Base-by-base conservation (phyloP, 2,113 vertebrate genomes). In the Rhinopithecus roxellana region DNA sequence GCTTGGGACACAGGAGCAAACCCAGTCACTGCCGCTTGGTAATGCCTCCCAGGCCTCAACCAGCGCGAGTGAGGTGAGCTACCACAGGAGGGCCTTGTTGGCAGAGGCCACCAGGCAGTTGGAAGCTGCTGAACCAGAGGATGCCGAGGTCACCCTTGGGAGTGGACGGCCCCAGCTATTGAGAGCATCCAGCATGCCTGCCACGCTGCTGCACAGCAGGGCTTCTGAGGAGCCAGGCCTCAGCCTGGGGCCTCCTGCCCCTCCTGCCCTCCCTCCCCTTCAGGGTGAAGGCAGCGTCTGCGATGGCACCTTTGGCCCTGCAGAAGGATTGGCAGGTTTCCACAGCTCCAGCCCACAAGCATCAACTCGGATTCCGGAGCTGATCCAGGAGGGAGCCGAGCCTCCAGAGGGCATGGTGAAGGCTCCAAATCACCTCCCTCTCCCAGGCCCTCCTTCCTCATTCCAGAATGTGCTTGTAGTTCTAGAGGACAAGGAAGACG, bases 131-230 rank as follows among this genome's bases (percentile, higher is more conserved):
- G 9, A 50, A 14, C 93, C 89, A 2, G 98, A 98, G 40, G 99
- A 98, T 0, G 30, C 64, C 0, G 98, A 98, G 88, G 88, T 94
- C 11, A 85, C 93, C 6, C 95, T 95, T 1, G 98, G 97, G 67
- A 98, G 98, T 59, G 98, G 97, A 6, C 99, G 99, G n/a, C 99
- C 99, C 1, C 99, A 99, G 97, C 98, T 99, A 55, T 97, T 99
- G 52, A 98, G 99, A 96, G 99, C 99, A 2, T 99, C 99, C 80
- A 99, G 99, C 98, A 99, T 99, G 99, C 99, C 99, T 0, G 98
- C 99, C 3, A 99, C 99, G 0, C 98, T 99, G 81, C 99, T 98
- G 0, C 99, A 99, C 6, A 98, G 98, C 50, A 99, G 99, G 95
- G 97, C 94, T 64, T 98, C 97, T 0, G 98, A 98, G 35, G 99